These are phyloP conservation scores for Micronisus gabar DNA, from an alignment of 2,113 vertebrate species.

Conservation along the genomic window DNA sequence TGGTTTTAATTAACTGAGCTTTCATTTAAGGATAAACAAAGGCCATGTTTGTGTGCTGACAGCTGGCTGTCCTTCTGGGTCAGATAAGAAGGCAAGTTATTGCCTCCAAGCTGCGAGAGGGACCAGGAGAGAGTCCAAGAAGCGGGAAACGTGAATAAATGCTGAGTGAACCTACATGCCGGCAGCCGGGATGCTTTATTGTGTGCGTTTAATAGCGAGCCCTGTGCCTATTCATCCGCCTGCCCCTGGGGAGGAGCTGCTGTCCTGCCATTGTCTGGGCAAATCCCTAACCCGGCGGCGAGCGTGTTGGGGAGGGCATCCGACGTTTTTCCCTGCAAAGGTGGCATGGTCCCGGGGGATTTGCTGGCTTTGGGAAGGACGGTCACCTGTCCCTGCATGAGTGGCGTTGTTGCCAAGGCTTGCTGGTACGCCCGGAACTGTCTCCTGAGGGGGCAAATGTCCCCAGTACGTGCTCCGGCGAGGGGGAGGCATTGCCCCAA, in stretches of 20 bases:
- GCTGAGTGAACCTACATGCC: background rate
- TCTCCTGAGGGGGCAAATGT: background rate
- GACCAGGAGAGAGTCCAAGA: conserved; percentile 37
- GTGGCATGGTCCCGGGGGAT: background rate
- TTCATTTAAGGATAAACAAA: conserved; percentile 55
- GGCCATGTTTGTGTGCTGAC: conserved; percentile 55
- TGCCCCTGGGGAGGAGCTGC: background rate
- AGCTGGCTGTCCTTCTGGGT: conserved; percentile 60
- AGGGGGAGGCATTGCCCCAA: background rate
- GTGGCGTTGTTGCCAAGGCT: background rate
- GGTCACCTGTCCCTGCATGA: fast-evolving
- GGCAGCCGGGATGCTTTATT: background rate
- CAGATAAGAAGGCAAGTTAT: conserved; percentile 54
- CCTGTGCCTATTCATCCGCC: background rate
- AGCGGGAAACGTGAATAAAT: background rate
- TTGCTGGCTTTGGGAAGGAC: background rate
- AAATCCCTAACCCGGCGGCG: background rate
- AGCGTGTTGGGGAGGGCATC: background rate
- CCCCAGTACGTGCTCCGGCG: background rate
- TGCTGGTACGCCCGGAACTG: background rate
- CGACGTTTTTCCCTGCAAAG: background rate
- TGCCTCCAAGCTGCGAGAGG: conserved; percentile 27
- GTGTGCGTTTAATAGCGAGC: background rate
- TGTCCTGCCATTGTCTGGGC: background rate
- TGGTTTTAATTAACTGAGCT: conserved; percentile 58